These are phyloP conservation scores for Bos taurus DNA, from an alignment of 2,113 vertebrate genomes.

Conservation along the genomic window DNA sequence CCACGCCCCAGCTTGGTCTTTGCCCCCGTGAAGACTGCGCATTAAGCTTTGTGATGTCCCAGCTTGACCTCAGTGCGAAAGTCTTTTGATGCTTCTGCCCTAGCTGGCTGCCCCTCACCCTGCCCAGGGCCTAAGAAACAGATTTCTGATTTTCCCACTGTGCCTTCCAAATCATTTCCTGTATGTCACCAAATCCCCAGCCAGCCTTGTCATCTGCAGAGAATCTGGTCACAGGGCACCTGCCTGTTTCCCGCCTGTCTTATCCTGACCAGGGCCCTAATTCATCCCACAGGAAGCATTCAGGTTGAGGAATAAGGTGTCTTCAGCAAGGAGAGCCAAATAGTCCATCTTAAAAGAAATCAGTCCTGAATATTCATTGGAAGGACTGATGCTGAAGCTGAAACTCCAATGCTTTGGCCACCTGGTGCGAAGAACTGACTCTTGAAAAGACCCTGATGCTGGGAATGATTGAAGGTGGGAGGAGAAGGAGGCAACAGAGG, in stretches of 20 bases:
- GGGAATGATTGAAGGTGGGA: not conserved
- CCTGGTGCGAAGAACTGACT: not conserved
- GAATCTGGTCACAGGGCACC: not conserved
- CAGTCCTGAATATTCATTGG: not conserved
- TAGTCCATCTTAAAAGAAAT: not conserved
- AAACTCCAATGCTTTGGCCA: not conserved
- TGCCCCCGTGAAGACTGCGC: not conserved
- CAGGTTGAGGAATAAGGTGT: constrained; percentile 9
- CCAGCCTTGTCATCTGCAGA: not conserved
- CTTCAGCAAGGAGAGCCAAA: not conserved
- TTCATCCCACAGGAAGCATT: not conserved
- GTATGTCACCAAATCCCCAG: not conserved
- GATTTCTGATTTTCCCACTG: not conserved
- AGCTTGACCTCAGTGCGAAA: not conserved
- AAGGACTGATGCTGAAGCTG: not conserved
- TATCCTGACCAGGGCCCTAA: not conserved
- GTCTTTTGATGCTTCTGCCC: not conserved
- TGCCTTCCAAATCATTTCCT: not conserved
- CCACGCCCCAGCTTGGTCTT: not conserved
- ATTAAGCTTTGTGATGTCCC: not conserved
- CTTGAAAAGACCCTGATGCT: not conserved
- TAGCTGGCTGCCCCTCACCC: not conserved
- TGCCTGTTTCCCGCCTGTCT: not conserved
- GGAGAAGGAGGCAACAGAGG: not conserved
- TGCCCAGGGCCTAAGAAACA: not conserved